Evolutionary conservation across 2,888 invertebrate species (phyloP).

Genomic region (Drosophila meridiana): DNA sequence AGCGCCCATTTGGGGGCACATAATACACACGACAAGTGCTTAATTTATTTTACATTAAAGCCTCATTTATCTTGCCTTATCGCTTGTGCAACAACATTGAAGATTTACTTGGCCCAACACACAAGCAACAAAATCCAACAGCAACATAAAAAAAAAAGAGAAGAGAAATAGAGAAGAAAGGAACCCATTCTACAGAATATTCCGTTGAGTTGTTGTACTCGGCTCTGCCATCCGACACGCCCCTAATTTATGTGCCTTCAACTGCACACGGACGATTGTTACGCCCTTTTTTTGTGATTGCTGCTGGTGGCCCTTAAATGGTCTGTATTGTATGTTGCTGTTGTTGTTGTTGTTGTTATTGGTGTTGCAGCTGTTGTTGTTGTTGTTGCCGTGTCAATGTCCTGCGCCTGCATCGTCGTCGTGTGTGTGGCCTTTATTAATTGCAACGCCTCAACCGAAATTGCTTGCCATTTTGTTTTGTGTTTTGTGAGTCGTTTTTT

Average conservation of each 20-base stretch:
- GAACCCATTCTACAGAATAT: slow-evolving; percentile 31
- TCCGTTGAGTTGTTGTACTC: slow-evolving; percentile 39
- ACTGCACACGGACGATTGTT: slow-evolving; percentile 65
- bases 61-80: slow-evolving; percentile 79
- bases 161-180: slow-evolving; percentile 1
- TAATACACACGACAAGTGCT: slow-evolving; percentile 76
- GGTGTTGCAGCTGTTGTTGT: slow-evolving; percentile 33
- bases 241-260: slow-evolving; percentile 77
- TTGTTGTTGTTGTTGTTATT: neutral
- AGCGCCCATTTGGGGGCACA: slow-evolving; percentile 33
- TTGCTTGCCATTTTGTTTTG: slow-evolving; percentile 64
- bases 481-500: slow-evolving; percentile 33
- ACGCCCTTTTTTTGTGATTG: slow-evolving; percentile 68
- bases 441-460: slow-evolving; percentile 79
- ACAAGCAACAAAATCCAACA: slow-evolving; percentile 20
- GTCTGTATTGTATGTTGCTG: slow-evolving; percentile 29
- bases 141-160: slow-evolving; percentile 6
- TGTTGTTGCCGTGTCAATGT: slow-evolving; percentile 64
- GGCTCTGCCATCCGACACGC: slow-evolving; percentile 56
- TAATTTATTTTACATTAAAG: slow-evolving; percentile 80
- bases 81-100: slow-evolving; percentile 77
- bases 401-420: slow-evolving; percentile 47
- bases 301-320: slow-evolving; percentile 17
- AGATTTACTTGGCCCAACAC: slow-evolving; percentile 69
- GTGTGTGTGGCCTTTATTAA: slow-evolving; percentile 71